Conservation (phyloP, 2,797 vertebrate genomes). For the Channa striata region DNA sequence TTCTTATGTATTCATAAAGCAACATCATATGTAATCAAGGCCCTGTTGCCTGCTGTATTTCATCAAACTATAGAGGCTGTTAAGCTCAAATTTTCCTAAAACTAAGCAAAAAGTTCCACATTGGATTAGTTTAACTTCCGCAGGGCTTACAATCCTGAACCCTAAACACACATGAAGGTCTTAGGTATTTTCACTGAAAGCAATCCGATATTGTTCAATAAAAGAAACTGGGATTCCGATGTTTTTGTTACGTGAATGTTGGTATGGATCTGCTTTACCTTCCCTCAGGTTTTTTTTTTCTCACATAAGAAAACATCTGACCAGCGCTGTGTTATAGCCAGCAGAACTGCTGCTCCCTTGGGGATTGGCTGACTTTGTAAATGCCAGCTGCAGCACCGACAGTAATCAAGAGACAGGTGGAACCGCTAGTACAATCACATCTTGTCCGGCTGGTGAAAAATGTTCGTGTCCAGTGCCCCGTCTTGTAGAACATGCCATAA, state of each 20-base stretch:
- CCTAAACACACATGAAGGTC: background rate
- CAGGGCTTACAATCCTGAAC: background rate
- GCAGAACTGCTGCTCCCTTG: slow-evolving; percentile 14
- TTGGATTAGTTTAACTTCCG: background rate
- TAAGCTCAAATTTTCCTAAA: too few species aligned
- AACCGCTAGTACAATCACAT: slow-evolving; percentile 1
- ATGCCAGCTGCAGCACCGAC: slow-evolving; percentile 27
- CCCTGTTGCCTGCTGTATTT: too few species aligned
- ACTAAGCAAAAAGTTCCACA: too few species aligned
- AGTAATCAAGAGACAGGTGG: background rate
- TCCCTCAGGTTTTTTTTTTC: background rate
- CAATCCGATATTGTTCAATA: background rate
- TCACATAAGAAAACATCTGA: slow-evolving; percentile 33
- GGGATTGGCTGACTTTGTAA: slow-evolving; percentile 28
- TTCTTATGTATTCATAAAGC: too few species aligned
- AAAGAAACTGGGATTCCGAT: background rate
- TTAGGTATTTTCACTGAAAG: background rate
- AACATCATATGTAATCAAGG: too few species aligned
- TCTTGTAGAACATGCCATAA: background rate
- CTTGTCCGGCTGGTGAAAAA: slow-evolving; percentile 21
- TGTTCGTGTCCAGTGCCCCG: background rate
- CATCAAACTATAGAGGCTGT: too few species aligned
- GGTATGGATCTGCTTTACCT: background rate
- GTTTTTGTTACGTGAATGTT: background rate
- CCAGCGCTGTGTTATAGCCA: slow-evolving; percentile 14